These are phyloP conservation scores for Trachymyrmex septentrionalis DNA, from an alignment of 1,140 invertebrate species.

Conservation along the genomic window DNA sequence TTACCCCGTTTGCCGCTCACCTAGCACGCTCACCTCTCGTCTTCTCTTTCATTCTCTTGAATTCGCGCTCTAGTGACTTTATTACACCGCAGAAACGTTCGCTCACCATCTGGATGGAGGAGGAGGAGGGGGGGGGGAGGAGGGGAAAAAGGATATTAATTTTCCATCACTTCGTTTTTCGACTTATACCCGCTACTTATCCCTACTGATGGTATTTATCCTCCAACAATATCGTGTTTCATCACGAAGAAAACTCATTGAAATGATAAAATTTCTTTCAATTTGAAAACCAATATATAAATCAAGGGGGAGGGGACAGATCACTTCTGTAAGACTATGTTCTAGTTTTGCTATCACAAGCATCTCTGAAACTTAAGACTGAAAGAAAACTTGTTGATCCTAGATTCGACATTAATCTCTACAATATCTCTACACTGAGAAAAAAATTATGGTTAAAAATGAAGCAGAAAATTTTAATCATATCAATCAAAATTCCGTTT, in stretches of 20 bases:
- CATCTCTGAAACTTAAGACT: too few species aligned
- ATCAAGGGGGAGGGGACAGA: neutral
- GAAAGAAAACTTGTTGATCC: too few species aligned
- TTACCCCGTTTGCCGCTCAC: conserved; percentile 7
- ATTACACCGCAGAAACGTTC: conserved; percentile 62
- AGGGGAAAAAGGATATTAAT: conserved; percentile 57
- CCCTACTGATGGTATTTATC: neutral
- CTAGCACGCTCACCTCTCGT: conserved; percentile 32
- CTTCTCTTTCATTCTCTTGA: conserved; percentile 62
- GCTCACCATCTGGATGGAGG: conserved; percentile 1
- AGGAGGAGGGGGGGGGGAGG: too few species aligned
- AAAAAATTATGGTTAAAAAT: too few species aligned
- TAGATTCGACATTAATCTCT: too few species aligned
- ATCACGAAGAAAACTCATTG: neutral
- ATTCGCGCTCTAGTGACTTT: conserved; percentile 70
- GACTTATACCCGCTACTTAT: conserved; percentile 1
- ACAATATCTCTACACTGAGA: too few species aligned
- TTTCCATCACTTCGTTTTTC: conserved; percentile 45
- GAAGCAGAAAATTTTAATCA: too few species aligned
- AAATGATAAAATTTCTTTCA: neutral
- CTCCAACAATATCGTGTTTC: neutral
- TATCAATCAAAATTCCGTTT: too few species aligned
- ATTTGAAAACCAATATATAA: neutral
- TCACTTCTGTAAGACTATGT: neutral
- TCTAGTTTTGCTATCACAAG: too few species aligned